Percentiles rank a stretch among this genome's conserved stretches.
Evolutionary conservation across 1,140 invertebrate genomes (phyloP).

Genomic region (Pogonognathellus flavescens): DNA sequence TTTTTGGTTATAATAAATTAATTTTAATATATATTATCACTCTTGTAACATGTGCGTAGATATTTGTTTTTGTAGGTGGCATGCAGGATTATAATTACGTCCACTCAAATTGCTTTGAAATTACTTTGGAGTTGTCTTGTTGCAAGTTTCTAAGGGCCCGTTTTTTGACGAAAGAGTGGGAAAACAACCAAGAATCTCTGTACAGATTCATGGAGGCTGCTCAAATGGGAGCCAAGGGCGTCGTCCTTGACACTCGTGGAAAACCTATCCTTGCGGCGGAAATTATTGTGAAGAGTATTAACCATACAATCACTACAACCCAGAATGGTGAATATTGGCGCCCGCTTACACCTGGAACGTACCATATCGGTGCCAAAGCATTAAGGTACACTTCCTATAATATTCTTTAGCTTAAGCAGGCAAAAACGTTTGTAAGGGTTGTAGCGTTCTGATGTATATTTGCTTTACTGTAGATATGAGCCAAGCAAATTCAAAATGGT

Average conservation of each 20-base stretch:
- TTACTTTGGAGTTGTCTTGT: constrained; percentile 96
- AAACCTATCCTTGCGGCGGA: constrained; percentile 78
- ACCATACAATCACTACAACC: constrained; percentile 82
- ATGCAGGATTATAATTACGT: constrained; percentile 99
- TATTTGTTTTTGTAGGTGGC: constrained; percentile 76
- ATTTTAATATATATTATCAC: too few relatives aligned
- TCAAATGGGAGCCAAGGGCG: constrained; percentile 88
- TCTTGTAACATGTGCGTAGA: too few relatives aligned
- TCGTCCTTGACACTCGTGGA: constrained; percentile 74
- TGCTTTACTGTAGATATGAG: neutral
- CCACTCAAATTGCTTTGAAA: constrained; percentile 94
- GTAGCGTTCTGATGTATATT: neutral
- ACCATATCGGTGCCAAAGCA: constrained; percentile 79
- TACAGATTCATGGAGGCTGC: constrained; percentile 87
- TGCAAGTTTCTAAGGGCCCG: constrained; percentile 89
- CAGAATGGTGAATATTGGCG: constrained; percentile 88
- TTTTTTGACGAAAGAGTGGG: constrained; percentile 85
- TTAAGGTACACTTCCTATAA: constrained; percentile 76
- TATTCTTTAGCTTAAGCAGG: too few relatives aligned
- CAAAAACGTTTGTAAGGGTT: too few relatives aligned
- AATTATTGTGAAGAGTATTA: constrained; percentile 79
- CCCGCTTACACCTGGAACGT: constrained; percentile 84
- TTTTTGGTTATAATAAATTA: too few relatives aligned
- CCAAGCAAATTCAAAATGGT: constrained; percentile 26
- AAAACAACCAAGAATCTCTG: constrained; percentile 87